Percentiles rank a stretch among this genome's conserved stretches.
phyloP scores from a whole-genome alignment of 2,888 invertebrate species.

The Nebria salina region DNA sequence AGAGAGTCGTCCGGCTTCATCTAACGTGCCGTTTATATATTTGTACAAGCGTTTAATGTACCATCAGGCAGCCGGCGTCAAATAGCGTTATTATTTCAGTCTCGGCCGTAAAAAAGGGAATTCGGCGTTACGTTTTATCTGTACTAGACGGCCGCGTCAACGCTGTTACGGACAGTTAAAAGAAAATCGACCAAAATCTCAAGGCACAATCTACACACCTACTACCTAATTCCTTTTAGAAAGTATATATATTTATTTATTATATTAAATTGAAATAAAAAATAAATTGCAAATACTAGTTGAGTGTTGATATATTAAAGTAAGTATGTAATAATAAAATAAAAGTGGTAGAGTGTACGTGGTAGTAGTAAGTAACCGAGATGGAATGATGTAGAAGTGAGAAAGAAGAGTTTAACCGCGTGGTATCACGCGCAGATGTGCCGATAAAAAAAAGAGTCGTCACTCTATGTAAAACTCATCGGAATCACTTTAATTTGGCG shows the following conservation, averaged over 20 bases:
- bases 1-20: constrained; percentile 50
- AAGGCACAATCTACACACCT: too few species aligned
- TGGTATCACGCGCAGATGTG: constrained; percentile 28
- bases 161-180: constrained; percentile 42
- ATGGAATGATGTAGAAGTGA: not conserved
- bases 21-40: constrained; percentile 58
- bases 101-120: constrained; percentile 36
- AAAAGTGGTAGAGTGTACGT: not conserved
- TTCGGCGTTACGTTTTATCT: constrained; percentile 44
- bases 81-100: constrained; percentile 38
- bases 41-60: constrained; percentile 57
- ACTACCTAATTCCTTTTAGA: too few species aligned
- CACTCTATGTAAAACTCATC: constrained; percentile 54
- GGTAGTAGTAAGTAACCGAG: constrained; percentile 8
- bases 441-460: constrained; percentile 47
- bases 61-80: constrained; percentile 32
- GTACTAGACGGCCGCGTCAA: constrained; percentile 17
- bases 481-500: constrained; percentile 54
- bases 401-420: constrained; percentile 8
- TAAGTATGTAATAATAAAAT: not conserved
- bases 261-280: too few species aligned
- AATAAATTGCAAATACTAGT: too few species aligned
- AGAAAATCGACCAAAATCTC: constrained; percentile 7
- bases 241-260: too few species aligned
- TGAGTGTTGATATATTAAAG: too few species aligned